Base-by-base conservation (phyloP, 2,888 invertebrate species). In the Malthinus seriepunctatus region DNA sequence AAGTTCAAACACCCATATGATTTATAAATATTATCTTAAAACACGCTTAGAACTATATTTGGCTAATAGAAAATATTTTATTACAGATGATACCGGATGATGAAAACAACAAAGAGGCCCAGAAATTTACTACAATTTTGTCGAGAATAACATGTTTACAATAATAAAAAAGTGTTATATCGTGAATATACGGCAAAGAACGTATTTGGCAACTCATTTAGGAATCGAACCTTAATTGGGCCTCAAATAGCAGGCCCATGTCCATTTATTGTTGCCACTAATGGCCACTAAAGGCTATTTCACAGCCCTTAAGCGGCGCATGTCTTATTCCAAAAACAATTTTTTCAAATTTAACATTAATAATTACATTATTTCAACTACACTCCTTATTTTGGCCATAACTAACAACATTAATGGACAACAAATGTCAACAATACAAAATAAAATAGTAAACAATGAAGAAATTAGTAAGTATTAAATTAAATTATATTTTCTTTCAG, bases 221-320 rank as follows among this genome's bases (percentile, higher is more conserved):
- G 46, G 62, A 34, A 59, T 23, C 47, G 55, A 65, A 65, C 65
- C 65, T 64, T 62, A 61, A 60, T 62, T 51, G 68, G 67, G 66
- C 64, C 66, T 56, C 63, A 61, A 51, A 50, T 59, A 59, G 33
- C 51, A 53, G 56, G 47, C 63, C 63, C 64, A 63, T 64, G 64
- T 45, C 49, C 48, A 48, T 55, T 45, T 48, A 51, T 39, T 47
- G 62, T 67, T 69, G 64, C 69, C 69, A 71, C 72, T 74, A 72
- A 75, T 74, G 73, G 73, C 72, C 69, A 65, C 71, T 67, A 66
- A 67, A 66, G 69, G 70, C 66, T 67, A 67, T 62, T 67, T 60
- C 52, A 65, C 69, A 69, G 72, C 71, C 69, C 68, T 60, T 56
- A 64, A 67, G 67, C 69, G 72, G 71, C 73, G 69, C 63, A 66